These are phyloP conservation scores for Heliconius nattereri DNA, from an alignment of 1,140 invertebrate species.

Conservation along the genomic window DNA sequence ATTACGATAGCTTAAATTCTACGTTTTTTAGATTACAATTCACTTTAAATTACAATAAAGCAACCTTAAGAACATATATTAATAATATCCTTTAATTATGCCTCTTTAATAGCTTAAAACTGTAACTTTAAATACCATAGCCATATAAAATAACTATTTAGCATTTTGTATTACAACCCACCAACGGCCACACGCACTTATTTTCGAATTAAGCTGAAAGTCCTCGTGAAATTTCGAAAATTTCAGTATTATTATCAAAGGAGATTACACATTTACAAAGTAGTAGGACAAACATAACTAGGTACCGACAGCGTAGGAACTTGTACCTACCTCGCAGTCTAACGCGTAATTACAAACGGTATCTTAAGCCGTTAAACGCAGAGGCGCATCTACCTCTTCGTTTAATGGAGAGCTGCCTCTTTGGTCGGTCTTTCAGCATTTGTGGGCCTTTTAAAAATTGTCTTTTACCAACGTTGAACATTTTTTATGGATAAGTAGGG, in stretches of 20 bases:
- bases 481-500: constrained; percentile 27
- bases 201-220: constrained; percentile 9
- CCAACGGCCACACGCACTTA: neutral
- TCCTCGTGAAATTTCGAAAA: constrained; percentile 4
- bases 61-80: too few relatives aligned
- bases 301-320: constrained; percentile 1
- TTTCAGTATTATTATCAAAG: constrained; percentile 10
- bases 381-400: constrained; percentile 52
- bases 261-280: constrained; percentile 12
- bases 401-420: constrained; percentile 55
- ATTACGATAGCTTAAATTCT: too few relatives aligned
- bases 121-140: too few relatives aligned
- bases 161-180: neutral
- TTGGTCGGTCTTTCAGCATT: constrained; percentile 51
- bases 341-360: constrained; percentile 53
- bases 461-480: constrained; percentile 42
- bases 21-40: too few relatives aligned
- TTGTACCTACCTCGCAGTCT: constrained; percentile 15
- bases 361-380: constrained; percentile 60
- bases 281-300: constrained; percentile 6
- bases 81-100: too few relatives aligned
- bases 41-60: too few relatives aligned
- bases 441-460: constrained; percentile 57
- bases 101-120: too few relatives aligned
- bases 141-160: neutral